Conservation (phyloP, 2,797 vertebrate species). For the Enteromius mattozi region DNA sequence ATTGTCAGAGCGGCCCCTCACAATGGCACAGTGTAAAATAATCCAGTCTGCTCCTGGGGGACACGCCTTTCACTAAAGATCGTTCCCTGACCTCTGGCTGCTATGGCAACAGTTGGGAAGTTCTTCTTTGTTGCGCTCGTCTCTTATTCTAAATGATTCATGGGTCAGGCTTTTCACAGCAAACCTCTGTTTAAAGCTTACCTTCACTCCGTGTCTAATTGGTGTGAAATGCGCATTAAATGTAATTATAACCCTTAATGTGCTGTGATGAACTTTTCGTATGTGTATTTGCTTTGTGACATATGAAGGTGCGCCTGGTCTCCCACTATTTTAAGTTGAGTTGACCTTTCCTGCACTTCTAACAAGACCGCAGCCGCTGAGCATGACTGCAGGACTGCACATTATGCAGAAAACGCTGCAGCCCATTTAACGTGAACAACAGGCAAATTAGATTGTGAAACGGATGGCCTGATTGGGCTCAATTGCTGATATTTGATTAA, state of each 20-base stretch:
- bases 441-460: constrained; percentile 47
- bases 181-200: constrained; percentile 11
- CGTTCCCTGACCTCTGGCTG: constrained; percentile 51
- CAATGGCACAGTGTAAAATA: constrained; percentile 69
- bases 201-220: not conserved
- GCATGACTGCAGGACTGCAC: constrained; percentile 13
- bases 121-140: constrained; percentile 24
- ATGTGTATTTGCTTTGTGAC: constrained; percentile 8
- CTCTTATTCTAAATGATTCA: constrained; percentile 39
- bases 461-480: constrained; percentile 28
- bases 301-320: constrained; percentile 3
- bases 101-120: constrained; percentile 40
- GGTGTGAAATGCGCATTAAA: constrained; percentile 22
- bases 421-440: constrained; percentile 23
- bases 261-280: not conserved
- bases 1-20: constrained; percentile 74
- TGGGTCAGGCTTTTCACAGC: constrained; percentile 11
- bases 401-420: constrained; percentile 20
- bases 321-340: constrained; percentile 5
- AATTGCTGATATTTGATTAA: constrained; percentile 54
- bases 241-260: not conserved
- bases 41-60: constrained; percentile 32
- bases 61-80: constrained; percentile 44
- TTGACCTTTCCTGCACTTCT: not conserved
- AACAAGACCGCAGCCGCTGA: not conserved